Conservation (phyloP, 2,888 invertebrate species). For the Odiellus spinosus region DNA sequence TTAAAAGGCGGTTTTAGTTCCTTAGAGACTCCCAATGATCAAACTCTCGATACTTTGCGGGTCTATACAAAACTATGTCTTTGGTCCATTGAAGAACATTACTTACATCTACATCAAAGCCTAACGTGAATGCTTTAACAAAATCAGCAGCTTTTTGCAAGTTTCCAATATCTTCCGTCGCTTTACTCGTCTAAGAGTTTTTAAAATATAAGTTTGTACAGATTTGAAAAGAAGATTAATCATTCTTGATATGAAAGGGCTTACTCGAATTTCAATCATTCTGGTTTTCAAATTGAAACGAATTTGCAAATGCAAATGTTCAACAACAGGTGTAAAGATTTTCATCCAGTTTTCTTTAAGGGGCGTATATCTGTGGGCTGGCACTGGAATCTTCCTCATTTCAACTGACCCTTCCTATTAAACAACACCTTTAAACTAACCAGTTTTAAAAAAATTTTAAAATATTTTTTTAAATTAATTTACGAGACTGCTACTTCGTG, state of each 20-base stretch:
- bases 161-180: slow-evolving; percentile 69
- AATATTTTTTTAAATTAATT: neutral
- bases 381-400: slow-evolving; percentile 51
- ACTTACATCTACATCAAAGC: slow-evolving; percentile 72
- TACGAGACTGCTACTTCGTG: no score
- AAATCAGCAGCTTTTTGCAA: slow-evolving; percentile 97
- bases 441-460: neutral
- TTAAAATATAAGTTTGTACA: no score
- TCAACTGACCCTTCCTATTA: slow-evolving; percentile 18
- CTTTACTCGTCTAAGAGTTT: slow-evolving; percentile 33
- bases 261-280: slow-evolving; percentile 66
- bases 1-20: no score
- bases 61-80: no score
- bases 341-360: slow-evolving; percentile 93
- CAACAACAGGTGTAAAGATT: slow-evolving; percentile 89
- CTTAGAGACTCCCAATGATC: no score
- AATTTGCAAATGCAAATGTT: slow-evolving; percentile 81
- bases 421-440: neutral
- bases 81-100: no score
- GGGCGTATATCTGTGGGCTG: slow-evolving; percentile 81
- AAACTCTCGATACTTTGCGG: no score
- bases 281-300: slow-evolving; percentile 81
- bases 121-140: slow-evolving; percentile 84
- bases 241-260: neutral
- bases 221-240: neutral